Percentiles rank a stretch among this genome's conserved stretches.
Conservation (phyloP, 2,797 vertebrate species). For the Periparus ater region DNA sequence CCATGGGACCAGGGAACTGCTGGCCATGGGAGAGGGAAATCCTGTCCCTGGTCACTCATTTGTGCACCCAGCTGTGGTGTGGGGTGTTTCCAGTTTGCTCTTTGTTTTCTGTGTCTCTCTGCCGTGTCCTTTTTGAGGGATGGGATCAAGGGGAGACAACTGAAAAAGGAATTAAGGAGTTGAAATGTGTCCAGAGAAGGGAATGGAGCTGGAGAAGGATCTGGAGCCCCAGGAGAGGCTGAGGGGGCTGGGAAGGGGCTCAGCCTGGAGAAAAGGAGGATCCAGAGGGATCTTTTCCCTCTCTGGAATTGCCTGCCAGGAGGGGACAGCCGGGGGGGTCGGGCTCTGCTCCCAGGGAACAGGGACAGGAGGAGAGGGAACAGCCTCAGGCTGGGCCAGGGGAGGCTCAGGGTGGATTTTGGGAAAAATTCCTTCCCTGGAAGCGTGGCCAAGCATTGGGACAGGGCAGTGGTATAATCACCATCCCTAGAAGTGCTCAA, state of each 20-base stretch:
- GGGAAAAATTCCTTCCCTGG: neutral
- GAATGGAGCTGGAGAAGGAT: neutral
- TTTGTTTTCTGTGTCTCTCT: neutral
- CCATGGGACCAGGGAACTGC: neutral
- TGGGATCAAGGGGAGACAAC: neutral
- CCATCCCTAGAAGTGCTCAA: neutral
- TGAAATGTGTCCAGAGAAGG: neutral
- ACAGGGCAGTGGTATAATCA: neutral
- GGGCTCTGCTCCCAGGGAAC: neutral
- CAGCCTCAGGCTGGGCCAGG: neutral
- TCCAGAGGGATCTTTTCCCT: neutral
- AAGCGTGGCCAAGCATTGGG: neutral
- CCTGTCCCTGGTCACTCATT: neutral
- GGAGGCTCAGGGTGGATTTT: neutral
- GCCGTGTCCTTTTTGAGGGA: fast-evolving
- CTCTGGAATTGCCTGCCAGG: neutral
- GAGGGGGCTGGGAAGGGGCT: neutral
- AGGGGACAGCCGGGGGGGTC: neutral
- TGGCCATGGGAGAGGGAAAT: neutral
- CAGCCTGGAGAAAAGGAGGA: neutral
- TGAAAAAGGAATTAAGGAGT: too few species aligned
- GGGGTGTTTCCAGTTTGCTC: neutral
- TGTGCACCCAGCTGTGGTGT: slow-evolving; percentile 67
- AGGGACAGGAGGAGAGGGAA: neutral
- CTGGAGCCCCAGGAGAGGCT: neutral